Evolutionary conservation across 2,113 vertebrate species (phyloP), one percentile per base, ranked within the genome.

Genomic region (Dasyprocta punctata): DNA sequence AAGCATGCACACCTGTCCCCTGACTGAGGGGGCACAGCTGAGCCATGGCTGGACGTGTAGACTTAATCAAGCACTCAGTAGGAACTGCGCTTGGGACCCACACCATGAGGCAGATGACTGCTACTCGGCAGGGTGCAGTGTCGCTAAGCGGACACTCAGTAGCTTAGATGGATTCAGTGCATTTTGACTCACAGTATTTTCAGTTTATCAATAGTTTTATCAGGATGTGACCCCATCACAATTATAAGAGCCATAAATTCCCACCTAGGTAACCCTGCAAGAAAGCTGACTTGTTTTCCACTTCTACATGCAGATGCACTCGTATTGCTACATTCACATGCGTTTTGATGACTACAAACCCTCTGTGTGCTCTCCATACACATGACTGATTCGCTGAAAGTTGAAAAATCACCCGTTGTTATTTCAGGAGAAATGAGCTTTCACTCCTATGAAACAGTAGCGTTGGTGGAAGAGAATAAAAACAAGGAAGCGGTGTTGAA

Each of bases 401-500:
- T n/a, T 90, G 1, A 44, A 80, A 58, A 92, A 73, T 6, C 61
- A 54, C n/a, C 41, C 26, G 28, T 78, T 41, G 38, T 65, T 56
- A 86, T 63, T 95, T 82, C 86, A 69, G 41, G 87, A 52, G 44
- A 22, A 78, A 54, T 3, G 17, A 86, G 7, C 56, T 90, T 90
- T 83, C 58, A 69, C 65, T 89, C 87, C 65, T 47, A 88, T 30
- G 83, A 81, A 87, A 81, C 26, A 30, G 52, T 73, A 41, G 44
- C 41, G 63, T 30, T 82, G 67, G 86, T 78, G 92, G 60, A 85
- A 36, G 49, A 87, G 61, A 90, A 54, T 38, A 17, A 89, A 91
- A 97, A 90, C 61, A 96, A 82, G 69, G 83, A 86, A 96, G 20
- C 38, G 65, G 4, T 94, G 91, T 77, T 90, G 96, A 92, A 97